These are phyloP conservation scores for Beroe forskalii DNA, from an alignment of 37 sponge, comb jelly and placozoan species.

Conservation along the genomic window DNA sequence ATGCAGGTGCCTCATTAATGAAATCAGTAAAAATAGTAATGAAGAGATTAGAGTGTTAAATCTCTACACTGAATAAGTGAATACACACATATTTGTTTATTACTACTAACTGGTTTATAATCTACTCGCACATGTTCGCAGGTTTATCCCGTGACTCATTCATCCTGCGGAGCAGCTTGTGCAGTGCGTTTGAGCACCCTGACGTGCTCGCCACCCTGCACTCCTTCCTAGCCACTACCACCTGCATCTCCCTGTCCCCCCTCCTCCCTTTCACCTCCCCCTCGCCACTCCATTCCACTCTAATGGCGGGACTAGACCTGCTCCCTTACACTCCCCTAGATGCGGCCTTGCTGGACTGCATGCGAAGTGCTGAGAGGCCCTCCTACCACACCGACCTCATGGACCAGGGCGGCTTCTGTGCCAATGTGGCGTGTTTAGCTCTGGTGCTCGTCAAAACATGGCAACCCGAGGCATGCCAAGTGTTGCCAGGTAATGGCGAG, in stretches of 20 bases:
- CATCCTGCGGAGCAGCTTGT: conserved; percentile 1
- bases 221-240: conserved; percentile 19
- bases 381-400: conserved; percentile 43
- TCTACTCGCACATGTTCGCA: no score
- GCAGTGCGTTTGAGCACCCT: conserved; percentile 29
- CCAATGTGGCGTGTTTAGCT: conserved; percentile 16
- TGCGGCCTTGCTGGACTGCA: background rate
- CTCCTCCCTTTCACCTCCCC: background rate
- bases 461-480: background rate
- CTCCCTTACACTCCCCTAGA: conserved; percentile 36
- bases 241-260: conserved; percentile 31
- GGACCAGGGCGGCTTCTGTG: conserved; percentile 18
- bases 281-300: background rate
- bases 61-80: no score
- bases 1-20: no score
- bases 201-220: conserved; percentile 9
- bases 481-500: background rate
- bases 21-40: no score
- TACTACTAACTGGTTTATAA: no score
- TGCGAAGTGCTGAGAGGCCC: conserved; percentile 45
- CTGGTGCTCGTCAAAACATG: background rate
- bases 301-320: conserved; percentile 1
- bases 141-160: background rate
- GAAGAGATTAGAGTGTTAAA: no score
- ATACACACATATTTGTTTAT: no score